A percentile compares a stretch with the other conserved stretches of the same genome.
phyloP scores from a whole-genome alignment of 2,797 vertebrate genomes.

The Podargus strigoides region DNA sequence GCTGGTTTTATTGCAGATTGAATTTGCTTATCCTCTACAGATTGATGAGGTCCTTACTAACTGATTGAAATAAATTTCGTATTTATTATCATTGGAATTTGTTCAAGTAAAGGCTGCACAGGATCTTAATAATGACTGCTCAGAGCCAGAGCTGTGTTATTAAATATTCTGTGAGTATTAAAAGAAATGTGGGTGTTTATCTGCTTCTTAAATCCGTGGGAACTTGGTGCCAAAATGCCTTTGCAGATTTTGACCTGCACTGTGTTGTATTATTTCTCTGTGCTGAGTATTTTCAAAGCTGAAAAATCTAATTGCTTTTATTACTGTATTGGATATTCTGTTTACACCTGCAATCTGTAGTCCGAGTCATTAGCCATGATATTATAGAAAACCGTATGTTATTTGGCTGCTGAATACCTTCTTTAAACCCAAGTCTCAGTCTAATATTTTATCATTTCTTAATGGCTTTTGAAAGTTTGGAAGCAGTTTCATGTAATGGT shows the following conservation, averaged over 20 bases:
- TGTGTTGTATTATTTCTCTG: not conserved
- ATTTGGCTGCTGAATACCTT: not conserved
- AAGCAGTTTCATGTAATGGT: not conserved
- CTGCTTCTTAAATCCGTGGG: not conserved
- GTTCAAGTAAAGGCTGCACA: not conserved
- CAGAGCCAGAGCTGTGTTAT: not conserved
- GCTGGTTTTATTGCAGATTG: not conserved
- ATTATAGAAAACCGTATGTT: not conserved
- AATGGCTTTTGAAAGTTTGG: not conserved
- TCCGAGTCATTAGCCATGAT: not conserved
- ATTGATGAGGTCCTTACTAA: not conserved
- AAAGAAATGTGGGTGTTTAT: not conserved
- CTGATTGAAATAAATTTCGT: not conserved
- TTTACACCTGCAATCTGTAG: not conserved
- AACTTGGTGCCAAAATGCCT: not conserved
- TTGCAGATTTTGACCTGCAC: not conserved
- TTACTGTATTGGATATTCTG: not conserved
- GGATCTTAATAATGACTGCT: not conserved
- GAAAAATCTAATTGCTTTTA: not conserved
- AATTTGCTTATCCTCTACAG: not conserved
- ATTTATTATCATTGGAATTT: not conserved
- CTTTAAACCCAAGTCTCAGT: not conserved
- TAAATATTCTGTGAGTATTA: not conserved
- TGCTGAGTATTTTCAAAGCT: not conserved
- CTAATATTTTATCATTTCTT: not conserved